Conservation (phyloP, 2,797 vertebrate species). For the Sebastes alutus region DNA sequence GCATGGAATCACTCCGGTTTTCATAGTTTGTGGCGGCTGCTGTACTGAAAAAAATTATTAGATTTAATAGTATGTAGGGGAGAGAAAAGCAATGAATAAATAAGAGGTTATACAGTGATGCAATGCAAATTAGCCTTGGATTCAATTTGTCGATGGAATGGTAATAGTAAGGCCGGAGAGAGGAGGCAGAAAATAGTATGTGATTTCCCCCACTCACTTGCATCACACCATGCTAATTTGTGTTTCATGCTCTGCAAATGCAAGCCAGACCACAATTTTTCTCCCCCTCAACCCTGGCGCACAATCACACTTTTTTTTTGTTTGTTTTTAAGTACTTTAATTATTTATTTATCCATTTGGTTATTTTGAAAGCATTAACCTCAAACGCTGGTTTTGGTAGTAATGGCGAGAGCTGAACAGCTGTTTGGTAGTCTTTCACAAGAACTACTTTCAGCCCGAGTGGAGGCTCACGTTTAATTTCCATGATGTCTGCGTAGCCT, state of each 20-base stretch:
- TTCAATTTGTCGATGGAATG: slow-evolving; percentile 82
- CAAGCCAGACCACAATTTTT: slow-evolving; percentile 61
- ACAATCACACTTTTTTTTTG: slow-evolving; percentile 27
- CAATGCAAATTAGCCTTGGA: slow-evolving; percentile 84
- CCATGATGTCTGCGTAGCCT: slow-evolving; percentile 63
- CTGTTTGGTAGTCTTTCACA: slow-evolving; percentile 48
- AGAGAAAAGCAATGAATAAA: slow-evolving; percentile 86
- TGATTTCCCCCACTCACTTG: slow-evolving; percentile 70
- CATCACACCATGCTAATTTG: slow-evolving; percentile 77
- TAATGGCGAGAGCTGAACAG: slow-evolving; percentile 40
- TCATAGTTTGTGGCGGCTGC: slow-evolving; percentile 47
- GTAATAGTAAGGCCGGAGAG: slow-evolving; percentile 71
- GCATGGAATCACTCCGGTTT: slow-evolving; percentile 53
- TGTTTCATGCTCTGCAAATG: slow-evolving; percentile 74
- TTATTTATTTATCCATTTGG: slow-evolving; percentile 31
- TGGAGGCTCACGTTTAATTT: slow-evolving; percentile 61
- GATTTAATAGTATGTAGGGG: slow-evolving; percentile 80
- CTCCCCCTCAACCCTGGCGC: slow-evolving; percentile 25
- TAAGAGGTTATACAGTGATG: slow-evolving; percentile 80
- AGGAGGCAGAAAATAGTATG: slow-evolving; percentile 72
- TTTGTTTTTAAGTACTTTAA: background rate
- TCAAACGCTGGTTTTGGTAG: slow-evolving; percentile 28
- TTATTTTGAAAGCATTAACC: slow-evolving; percentile 55
- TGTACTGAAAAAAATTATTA: slow-evolving; percentile 71
- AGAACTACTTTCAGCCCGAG: slow-evolving; percentile 49